Conservation (phyloP, 1,140 invertebrate species). For the Apis cerana region DNA sequence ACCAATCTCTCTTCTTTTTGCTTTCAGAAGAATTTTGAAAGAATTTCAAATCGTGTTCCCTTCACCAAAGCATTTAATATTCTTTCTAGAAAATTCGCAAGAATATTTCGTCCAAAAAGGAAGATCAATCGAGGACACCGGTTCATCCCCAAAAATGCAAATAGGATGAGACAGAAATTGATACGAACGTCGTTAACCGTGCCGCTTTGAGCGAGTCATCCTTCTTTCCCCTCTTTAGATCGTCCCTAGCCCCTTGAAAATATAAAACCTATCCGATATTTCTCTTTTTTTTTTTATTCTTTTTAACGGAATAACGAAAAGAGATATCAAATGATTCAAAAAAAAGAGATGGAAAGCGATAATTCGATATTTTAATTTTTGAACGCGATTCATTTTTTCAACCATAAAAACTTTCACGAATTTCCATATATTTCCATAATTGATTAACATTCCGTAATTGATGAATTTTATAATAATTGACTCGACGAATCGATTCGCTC, state of each 20-base stretch:
- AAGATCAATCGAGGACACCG: background rate
- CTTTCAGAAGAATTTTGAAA: background rate
- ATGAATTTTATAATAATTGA: too few species aligned
- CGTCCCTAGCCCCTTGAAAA: background rate
- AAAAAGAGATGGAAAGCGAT: background rate
- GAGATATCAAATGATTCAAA: background rate
- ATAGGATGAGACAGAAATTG: background rate
- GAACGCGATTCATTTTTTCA: too few species aligned
- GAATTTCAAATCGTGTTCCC: background rate
- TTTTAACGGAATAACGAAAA: background rate
- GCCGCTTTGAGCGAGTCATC: constrained; percentile 9
- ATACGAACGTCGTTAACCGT: constrained; percentile 26
- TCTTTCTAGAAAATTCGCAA: background rate
- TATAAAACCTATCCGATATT: background rate
- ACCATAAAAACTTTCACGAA: too few species aligned
- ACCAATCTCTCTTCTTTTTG: background rate
- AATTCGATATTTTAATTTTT: background rate
- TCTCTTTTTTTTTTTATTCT: background rate
- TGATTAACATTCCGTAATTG: too few species aligned
- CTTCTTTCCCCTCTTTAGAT: background rate
- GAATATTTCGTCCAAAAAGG: background rate
- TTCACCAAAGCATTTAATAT: too few species aligned
- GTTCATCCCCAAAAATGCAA: background rate
- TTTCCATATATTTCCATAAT: too few species aligned
- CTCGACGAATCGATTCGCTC: background rate